These are phyloP conservation scores for Triplophysa bombifrons DNA, from an alignment of 2,797 vertebrate genomes.

Conservation along the genomic window DNA sequence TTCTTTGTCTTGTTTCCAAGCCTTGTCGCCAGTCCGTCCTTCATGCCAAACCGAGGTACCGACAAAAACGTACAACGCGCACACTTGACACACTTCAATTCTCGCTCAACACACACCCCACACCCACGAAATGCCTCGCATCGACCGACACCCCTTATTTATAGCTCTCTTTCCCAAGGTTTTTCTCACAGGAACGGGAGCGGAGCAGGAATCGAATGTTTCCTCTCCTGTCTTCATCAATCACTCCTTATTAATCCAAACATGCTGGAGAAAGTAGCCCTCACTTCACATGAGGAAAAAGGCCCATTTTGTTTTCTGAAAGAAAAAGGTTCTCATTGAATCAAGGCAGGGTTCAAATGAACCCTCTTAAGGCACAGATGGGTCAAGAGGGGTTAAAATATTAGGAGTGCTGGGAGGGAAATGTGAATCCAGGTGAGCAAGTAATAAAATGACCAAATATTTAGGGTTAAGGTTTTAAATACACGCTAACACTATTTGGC, in stretches of 20 bases:
- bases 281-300: constrained; percentile 47
- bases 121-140: constrained; percentile 28
- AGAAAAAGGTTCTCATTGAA: constrained; percentile 43
- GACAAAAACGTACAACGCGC: constrained; percentile 26
- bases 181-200: constrained; percentile 78
- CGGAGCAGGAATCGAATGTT: constrained; percentile 70
- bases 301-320: constrained; percentile 55
- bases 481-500: not conserved
- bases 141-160: constrained; percentile 70
- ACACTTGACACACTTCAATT: constrained; percentile 30
- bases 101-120: constrained; percentile 26
- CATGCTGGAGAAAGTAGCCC: constrained; percentile 44
- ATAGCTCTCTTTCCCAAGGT: constrained; percentile 74
- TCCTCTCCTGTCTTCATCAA: constrained; percentile 74
- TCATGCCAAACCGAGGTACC: constrained; percentile 45
- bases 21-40: constrained; percentile 42
- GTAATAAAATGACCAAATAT: not conserved
- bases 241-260: constrained; percentile 73
- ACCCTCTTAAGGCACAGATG: constrained; percentile 32
- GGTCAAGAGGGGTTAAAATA: constrained; percentile 26
- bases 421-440: constrained; percentile 7
- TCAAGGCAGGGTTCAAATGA: constrained; percentile 35
- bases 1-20: constrained; percentile 54
- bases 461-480: not conserved
- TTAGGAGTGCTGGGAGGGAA: constrained; percentile 4